Base-by-base conservation (phyloP, 2,888 invertebrate genomes). In the Meta bourneti region DNA sequence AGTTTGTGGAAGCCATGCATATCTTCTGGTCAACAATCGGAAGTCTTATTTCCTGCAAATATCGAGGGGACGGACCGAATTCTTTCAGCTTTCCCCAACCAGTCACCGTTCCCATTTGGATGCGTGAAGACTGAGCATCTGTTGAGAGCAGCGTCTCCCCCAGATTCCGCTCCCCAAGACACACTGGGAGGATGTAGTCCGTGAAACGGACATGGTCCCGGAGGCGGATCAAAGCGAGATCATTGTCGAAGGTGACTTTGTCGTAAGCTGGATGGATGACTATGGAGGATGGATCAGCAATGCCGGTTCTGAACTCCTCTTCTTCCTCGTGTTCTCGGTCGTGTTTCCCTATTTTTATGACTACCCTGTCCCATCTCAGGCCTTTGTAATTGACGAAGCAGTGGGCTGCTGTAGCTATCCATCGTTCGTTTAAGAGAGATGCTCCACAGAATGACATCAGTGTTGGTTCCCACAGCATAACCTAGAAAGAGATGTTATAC, bases 341-440 rank as follows among this genome's bases (percentile, higher is more conserved):
- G 90, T 93, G 85, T 88, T 94, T 94, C 11, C 94, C 94, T 1
- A 94, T 89, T 80, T 93, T 93, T 0, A 94, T 93, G 54, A 92
- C 82, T 0, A 94, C 84, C 19, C 93, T 52, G 7, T 93, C 89
- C 87, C 82, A 86, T 13, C 61, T 61, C 9, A 86, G 84, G 9
- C 72, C 81, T 82, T 79, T 79, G 78, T 86, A 86, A 48, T 88
- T 89, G 69, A 89, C 85, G 85, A 94, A 93, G 82, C 94, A 94
- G 88, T 94, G 94, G 16, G 94, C 94, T 0, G 94, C 94, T 8
- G 94, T 94, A 0, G 93, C 90, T 11, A 94, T 89, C 94, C 94
- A 94, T 75, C 93, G 82, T 74, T 93, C 93, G 83, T 94, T 94
- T 7, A 94, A 74, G 13, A 94, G 78, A 9, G 93, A 88, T n/a